Conservation (phyloP, 2,113 vertebrate species). For the Okapia johnstoni region DNA sequence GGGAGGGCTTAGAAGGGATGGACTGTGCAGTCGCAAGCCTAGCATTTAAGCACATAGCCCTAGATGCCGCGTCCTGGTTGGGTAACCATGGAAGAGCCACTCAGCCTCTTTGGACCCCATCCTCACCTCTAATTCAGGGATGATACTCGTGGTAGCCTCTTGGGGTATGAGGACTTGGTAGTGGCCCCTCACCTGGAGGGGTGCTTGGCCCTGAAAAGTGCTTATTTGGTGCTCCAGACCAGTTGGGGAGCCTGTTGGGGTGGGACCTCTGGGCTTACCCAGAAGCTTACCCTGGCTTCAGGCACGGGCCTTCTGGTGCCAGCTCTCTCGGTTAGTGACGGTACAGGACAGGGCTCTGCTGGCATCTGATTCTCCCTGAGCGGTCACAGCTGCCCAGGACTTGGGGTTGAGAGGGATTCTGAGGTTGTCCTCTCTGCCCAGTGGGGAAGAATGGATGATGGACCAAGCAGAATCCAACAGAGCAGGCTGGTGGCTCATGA, state of each 20-base stretch:
- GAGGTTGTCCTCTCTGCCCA: background rate
- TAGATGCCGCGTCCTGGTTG: background rate
- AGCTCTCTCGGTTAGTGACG: background rate
- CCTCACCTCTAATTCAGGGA: background rate
- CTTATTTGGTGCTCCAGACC: too few relatives aligned
- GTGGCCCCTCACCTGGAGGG: background rate
- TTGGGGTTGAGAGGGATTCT: background rate
- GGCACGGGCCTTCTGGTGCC: accelerated
- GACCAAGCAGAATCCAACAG: background rate
- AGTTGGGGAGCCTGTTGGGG: background rate
- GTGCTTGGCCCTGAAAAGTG: background rate
- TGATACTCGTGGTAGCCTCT: background rate
- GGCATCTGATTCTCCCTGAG: background rate
- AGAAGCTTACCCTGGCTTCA: background rate
- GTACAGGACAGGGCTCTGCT: background rate
- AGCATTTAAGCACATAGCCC: background rate
- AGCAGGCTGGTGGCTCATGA: background rate
- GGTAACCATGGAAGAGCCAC: too few relatives aligned
- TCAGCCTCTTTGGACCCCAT: background rate
- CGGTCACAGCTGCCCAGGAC: background rate
- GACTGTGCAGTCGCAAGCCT: background rate
- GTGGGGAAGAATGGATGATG: background rate
- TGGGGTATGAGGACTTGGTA: background rate
- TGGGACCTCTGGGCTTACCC: background rate
- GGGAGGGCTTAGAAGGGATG: background rate